Base-by-base conservation (phyloP, 2,888 invertebrate species). In the Epiperipatus broadwayi region DNA sequence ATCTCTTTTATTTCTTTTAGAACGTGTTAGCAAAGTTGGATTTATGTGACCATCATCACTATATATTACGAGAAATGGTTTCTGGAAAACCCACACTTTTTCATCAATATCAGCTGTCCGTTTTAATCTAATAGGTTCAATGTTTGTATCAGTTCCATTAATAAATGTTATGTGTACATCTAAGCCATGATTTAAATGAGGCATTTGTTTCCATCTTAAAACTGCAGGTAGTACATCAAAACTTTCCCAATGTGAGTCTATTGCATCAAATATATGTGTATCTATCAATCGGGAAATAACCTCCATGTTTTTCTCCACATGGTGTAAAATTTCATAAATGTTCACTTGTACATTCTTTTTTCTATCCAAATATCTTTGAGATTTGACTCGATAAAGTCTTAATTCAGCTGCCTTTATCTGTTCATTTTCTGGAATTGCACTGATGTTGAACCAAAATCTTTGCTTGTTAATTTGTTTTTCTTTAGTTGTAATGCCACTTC, bases 181-280 rank as follows among this genome's bases (percentile, higher is more conserved):
- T 33, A 89, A 65, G 39, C 89, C 89, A 58, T 81, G 72, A 64
- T 89, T 89, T 43, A 69, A 64, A 44, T 67, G 63, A 16, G 78
- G 75, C 53, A 71, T 66, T 33, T 66, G 61, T 52, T 78, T 62
- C 91, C 91, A 91, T 53, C 85, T 70, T 49, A 76, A 71, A 39
- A 81, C 78, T 21, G 91, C 87, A 41, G 80, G 78, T 44, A 78
- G 69, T 18, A 89, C 80, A 61, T 91, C 89, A 48, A 89, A 67
- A 44, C 70, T 74, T 40, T 83, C 65, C 51, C 70, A 70, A 7
- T 61, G 63, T 21, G 53, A 44, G 39, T 53, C 53, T 21, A 50
- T 46, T 15, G 52, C 48, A 30, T 68, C 63, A 46, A 83, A 68
- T 45, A 69, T 57, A 56, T 72, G 72, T 39, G 79, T 77, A 63